Base-by-base conservation (phyloP, 2,888 invertebrate species). In the Hipparchia semele region DNA sequence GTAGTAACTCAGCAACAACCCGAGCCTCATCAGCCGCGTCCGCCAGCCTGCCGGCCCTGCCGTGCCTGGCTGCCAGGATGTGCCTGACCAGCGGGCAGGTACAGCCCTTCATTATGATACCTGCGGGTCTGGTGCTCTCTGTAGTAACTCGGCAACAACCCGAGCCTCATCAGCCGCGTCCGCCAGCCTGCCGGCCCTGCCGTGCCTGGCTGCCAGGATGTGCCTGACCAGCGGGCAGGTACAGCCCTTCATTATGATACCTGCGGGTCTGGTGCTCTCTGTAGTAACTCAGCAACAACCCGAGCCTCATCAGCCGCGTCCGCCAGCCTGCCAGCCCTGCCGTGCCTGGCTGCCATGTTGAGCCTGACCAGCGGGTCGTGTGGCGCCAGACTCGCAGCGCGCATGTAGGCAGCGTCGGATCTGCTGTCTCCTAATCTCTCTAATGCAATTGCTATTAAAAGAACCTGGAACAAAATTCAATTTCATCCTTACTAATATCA, bases 401-500 rank as follows among this genome's bases (percentile, higher is more conserved):
- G 81, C 0, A 81, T 77, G 73, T 88, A 94, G 1, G 92, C 94
- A 0, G 92, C 84, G 59, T 93, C 94, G 1, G 92, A 85, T 9
- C 94, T 84, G 4, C 79, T 81, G 78, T 94, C 93, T 0, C 86
- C 88, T 1, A 94, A 79, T 0, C 89, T 89, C 77, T 94, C 93
- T 51, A 94, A 76, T 0, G 91, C 87, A 72, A 93, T 86, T 12
- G 85, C 92, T 80, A 94, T 89, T 10, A 94, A 81, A 0, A 94
- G 82, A 0, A 94, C 88, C 93, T 94, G 77, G 33, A 7, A 66
- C 13, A 13, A 6, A n/a, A 39, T 39, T 39, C 39, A 39, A 39
- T 3, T 12, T 12, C 54, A 6, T n/a, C n/a, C 12, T 9, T 3
- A 23, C 23, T 23, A 23, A 23, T 1, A 23, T 23, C 23, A 23